These are phyloP conservation scores for Thymelicus lineola DNA, from an alignment of 2,888 invertebrate species.

Conservation along the genomic window DNA sequence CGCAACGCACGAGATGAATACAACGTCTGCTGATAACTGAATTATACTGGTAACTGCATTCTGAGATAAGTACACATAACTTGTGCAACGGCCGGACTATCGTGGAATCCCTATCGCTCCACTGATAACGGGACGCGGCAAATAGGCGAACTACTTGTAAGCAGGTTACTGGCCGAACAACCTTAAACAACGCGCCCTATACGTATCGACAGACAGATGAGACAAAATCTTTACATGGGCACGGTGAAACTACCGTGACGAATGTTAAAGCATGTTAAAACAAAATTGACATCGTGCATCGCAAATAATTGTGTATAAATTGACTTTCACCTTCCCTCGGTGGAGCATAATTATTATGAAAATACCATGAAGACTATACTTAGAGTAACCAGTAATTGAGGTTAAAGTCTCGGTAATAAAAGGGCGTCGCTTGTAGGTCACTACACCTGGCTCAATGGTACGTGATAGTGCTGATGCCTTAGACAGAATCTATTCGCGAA, in stretches of 20 bases:
- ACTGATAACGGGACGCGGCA: conserved; percentile 69
- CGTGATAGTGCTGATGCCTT: conserved; percentile 12
- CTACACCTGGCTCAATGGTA: not conserved
- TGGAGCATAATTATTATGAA: conserved; percentile 29
- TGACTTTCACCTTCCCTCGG: conserved; percentile 29
- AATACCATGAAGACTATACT: conserved; percentile 23
- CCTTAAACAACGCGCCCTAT: conserved; percentile 60
- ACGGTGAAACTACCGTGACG: not conserved
- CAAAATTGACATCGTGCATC: conserved; percentile 14
- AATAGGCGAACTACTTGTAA: conserved; percentile 58
- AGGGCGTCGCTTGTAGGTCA: not conserved
- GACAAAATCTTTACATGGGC: not conserved
- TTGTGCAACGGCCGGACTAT: conserved; percentile 68
- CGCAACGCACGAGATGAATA: conserved; percentile 39
- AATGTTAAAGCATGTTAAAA: conserved; percentile 7
- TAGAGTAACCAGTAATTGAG: conserved; percentile 13
- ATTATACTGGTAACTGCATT: conserved; percentile 69
- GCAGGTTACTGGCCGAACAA: conserved; percentile 63
- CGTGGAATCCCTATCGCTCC: conserved; percentile 65
- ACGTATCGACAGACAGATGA: conserved; percentile 45
- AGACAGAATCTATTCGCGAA: conserved; percentile 53
- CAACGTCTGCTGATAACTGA: conserved; percentile 61
- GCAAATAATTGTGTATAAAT: conserved; percentile 29
- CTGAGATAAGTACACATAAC: conserved; percentile 66
- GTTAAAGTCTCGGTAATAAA: conserved; percentile 11